Conservation (phyloP, 2,888 invertebrate species). For the Melitaea athalia region DNA sequence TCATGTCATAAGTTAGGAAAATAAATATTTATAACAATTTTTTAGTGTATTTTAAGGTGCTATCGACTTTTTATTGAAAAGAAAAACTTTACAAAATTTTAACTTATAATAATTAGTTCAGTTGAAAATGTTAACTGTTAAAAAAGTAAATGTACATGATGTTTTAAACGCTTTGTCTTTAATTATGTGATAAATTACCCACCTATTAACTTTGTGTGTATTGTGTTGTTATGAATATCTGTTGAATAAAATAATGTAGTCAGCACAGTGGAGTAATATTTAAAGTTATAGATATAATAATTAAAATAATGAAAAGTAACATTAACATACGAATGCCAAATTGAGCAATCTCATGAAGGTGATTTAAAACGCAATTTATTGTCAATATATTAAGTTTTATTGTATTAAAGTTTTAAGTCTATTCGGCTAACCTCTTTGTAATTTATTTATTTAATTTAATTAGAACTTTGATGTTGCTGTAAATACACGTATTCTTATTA, state of each 20-base stretch:
- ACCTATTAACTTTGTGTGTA: not conserved
- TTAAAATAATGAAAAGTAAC: not conserved
- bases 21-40: not conserved
- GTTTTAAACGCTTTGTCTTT: not conserved
- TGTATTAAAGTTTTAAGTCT: too few species aligned
- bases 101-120: not conserved
- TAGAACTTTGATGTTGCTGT: too few species aligned
- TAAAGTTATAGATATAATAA: too few species aligned
- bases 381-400: not conserved
- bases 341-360: not conserved
- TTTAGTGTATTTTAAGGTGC: not conserved
- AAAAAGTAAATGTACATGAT: not conserved
- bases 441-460: too few species aligned
- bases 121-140: not conserved
- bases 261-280: not conserved
- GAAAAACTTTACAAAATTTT: too few species aligned
- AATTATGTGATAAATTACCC: constrained; percentile 8
- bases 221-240: not conserved
- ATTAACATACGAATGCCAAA: not conserved
- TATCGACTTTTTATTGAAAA: not conserved
- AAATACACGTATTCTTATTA: too few species aligned
- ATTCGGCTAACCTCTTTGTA: too few species aligned
- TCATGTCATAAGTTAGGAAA: not conserved
- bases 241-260: not conserved
- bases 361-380: not conserved